These are phyloP conservation scores for Chydorus sphaericus DNA, from an alignment of 2,888 invertebrate genomes.

Conservation along the genomic window DNA sequence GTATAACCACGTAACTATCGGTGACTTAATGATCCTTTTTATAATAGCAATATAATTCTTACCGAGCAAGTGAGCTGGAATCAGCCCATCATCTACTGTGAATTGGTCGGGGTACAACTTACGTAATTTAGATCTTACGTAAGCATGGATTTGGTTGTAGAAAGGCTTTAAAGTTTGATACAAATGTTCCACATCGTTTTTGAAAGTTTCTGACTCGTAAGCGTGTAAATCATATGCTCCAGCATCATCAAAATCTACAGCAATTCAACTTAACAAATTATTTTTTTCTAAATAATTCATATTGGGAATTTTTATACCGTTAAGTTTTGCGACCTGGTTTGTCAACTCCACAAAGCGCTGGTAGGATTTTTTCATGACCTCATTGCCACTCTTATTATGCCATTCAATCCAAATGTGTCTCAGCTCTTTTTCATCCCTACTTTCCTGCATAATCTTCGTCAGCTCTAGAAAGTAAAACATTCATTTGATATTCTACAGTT, in stretches of 20 bases:
- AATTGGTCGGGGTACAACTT: conserved; percentile 59
- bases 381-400: conserved; percentile 63
- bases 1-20: conserved; percentile 21
- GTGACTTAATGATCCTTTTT: neutral
- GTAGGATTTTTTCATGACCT: conserved; percentile 43
- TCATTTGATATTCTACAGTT: too few species aligned
- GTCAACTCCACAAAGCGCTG: conserved; percentile 48
- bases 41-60: too few species aligned
- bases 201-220: conserved; percentile 55
- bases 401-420: conserved; percentile 65
- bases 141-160: conserved; percentile 69
- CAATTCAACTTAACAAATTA: too few species aligned
- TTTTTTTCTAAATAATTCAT: neutral
- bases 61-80: conserved; percentile 63
- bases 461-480: too few species aligned
- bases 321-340: conserved; percentile 54
- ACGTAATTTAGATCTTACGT: conserved; percentile 53
- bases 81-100: conserved; percentile 49
- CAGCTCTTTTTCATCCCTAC: conserved; percentile 61
- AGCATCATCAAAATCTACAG: conserved; percentile 54
- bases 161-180: conserved; percentile 63
- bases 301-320: conserved; percentile 37
- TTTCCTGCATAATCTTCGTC: conserved; percentile 47
- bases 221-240: conserved; percentile 54
- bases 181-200: conserved; percentile 46